Evolutionary conservation across 2,888 invertebrate species (phyloP), one percentile per base, ranked within the genome.

Genomic region (Troides helena): DNA sequence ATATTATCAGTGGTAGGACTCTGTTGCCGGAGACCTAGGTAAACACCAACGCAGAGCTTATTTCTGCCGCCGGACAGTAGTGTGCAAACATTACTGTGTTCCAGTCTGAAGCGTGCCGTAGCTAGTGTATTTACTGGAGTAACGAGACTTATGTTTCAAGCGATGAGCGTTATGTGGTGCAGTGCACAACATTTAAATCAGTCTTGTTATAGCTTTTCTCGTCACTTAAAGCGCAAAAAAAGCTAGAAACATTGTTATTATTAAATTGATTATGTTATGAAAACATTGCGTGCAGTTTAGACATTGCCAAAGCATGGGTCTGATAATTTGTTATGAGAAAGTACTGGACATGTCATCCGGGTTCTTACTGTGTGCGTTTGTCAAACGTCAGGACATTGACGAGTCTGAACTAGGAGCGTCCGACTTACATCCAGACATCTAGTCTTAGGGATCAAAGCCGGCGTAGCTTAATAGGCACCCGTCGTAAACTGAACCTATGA

Each of bases 291-390:
- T 53, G 53, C 53, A n/a, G n/a, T 53, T n/a, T 7, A 7, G 2
- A n/a, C n/a, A n/a, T n/a, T 53, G 18, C n/a, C n/a, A 25, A 17
- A 39, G 25, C 18, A 58, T 59, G 72, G 0, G 57, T 69, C 68
- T 70, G 70, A 72, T 77, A 77, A 78, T 78, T 78, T 75, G 75
- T 72, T 69, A 72, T 72, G 65, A 56, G 69, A 69, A 68, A 58
- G 67, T 71, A 71, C 65, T 65, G 50, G 61, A 78, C 50, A 43
- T 46, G 76, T 79, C 78, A 83, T 86, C 83, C 83, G 83, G 78
- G 77, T 79, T 79, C 71, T 75, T 77, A 81, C 79, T 80, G 78
- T 77, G 81, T 85, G 86, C 85, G 85, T 87, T 88, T 86, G 83
- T 77, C 78, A 68, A 77, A 76, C 77, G 78, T 77, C 72, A 69